These are phyloP conservation scores for Lepidonotus clava DNA, from an alignment of 2,888 invertebrate species.

Conservation along the genomic window DNA sequence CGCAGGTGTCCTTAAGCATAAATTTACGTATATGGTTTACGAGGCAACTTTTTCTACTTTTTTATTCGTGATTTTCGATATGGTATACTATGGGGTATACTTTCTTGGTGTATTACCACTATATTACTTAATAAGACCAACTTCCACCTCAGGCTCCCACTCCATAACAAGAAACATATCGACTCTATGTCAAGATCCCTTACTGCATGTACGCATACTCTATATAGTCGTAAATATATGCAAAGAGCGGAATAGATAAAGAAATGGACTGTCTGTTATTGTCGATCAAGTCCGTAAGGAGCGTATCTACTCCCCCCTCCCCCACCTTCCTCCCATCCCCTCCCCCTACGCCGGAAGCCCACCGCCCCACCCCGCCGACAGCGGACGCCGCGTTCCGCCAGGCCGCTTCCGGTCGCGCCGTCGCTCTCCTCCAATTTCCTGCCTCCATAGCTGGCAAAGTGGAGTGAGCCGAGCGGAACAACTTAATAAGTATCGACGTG, in stretches of 20 bases:
- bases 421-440: constrained; percentile 22
- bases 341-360: not conserved
- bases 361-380: not conserved
- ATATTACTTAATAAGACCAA: too few relatives aligned
- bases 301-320: not conserved
- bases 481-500: constrained; percentile 15
- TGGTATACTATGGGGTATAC: too few relatives aligned
- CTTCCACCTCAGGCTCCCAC: too few relatives aligned
- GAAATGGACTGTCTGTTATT: not conserved
- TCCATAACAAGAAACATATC: too few relatives aligned
- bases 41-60: too few relatives aligned
- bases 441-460: constrained; percentile 21
- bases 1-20: too few relatives aligned
- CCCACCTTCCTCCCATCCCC: not conserved
- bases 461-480: not conserved
- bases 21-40: too few relatives aligned
- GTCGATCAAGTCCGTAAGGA: constrained; percentile 24
- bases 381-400: not conserved
- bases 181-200: too few relatives aligned
- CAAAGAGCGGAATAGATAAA: not conserved
- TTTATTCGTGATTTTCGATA: too few relatives aligned
- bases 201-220: too few relatives aligned
- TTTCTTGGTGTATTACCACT: too few relatives aligned
- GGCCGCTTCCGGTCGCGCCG: constrained; percentile 17
- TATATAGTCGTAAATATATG: too few relatives aligned